Percentiles rank a stretch among this genome's conserved stretches.
Conservation (phyloP, 2,888 invertebrate genomes). For the Sesia apiformis region DNA sequence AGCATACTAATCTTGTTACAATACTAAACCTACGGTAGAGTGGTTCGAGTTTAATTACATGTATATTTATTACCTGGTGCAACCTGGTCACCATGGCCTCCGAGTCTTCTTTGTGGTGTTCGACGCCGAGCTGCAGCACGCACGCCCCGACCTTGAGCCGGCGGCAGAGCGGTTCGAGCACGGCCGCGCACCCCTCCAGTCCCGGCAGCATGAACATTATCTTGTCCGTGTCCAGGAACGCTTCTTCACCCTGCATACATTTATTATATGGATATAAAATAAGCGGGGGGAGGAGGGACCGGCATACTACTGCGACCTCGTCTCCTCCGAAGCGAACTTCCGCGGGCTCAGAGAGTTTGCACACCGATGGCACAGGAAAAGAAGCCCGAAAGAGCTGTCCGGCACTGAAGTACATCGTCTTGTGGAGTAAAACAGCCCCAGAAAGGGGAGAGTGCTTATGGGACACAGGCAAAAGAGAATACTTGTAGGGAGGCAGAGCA, state of each 20-base stretch:
- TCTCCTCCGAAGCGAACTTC: too few species aligned
- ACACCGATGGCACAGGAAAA: too few species aligned
- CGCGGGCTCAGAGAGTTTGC: too few species aligned
- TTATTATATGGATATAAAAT: background rate
- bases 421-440: too few species aligned
- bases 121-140: constrained; percentile 69
- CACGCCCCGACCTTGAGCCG: constrained; percentile 66
- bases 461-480: too few species aligned
- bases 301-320: too few species aligned
- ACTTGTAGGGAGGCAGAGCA: too few species aligned
- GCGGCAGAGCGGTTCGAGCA: constrained; percentile 64
- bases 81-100: constrained; percentile 66
- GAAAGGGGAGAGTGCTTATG: too few species aligned
- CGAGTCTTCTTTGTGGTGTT: constrained; percentile 48
- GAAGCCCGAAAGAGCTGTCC: too few species aligned
- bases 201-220: constrained; percentile 79
- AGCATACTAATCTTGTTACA: constrained; percentile 6
- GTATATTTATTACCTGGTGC: constrained; percentile 50
- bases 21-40: constrained; percentile 11
- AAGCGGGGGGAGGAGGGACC: constrained; percentile 17
- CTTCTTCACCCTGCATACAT: constrained; percentile 46
- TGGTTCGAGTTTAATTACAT: too few species aligned
- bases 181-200: constrained; percentile 77
- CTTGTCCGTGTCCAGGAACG: constrained; percentile 54
- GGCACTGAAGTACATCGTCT: too few species aligned